A percentile compares a stretch with the other conserved stretches of the same genome.
Evolutionary conservation across 2,113 vertebrate species (phyloP).

Genomic region (Dryoscopus gambensis): DNA sequence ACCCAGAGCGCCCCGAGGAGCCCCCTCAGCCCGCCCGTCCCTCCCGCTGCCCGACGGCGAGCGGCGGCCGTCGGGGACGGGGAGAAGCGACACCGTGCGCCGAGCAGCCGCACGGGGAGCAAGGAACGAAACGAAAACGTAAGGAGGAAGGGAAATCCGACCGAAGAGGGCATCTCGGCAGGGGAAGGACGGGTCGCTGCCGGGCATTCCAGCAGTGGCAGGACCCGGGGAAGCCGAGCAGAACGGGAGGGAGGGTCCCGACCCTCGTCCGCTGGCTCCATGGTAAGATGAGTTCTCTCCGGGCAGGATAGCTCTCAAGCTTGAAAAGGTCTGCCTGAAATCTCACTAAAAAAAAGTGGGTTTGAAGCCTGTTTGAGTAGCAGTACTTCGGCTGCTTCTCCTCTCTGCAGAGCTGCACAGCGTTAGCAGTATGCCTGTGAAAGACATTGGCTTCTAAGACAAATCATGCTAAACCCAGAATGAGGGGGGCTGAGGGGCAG

Average conservation of each 20-base stretch:
- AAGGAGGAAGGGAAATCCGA: not conserved
- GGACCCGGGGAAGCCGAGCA: not conserved
- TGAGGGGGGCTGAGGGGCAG: rapidly evolving
- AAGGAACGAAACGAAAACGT: not conserved
- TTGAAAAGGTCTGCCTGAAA: not conserved
- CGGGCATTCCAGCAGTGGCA: too few species aligned
- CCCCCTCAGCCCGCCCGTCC: not conserved
- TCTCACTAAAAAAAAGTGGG: too few species aligned
- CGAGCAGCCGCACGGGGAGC: not conserved
- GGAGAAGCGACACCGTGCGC: too few species aligned
- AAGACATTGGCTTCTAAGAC: not conserved
- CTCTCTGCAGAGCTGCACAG: not conserved
- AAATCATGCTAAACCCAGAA: not conserved
- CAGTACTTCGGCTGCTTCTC: not conserved
- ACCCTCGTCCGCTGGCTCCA: not conserved
- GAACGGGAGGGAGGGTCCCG: too few species aligned
- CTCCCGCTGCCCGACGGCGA: not conserved
- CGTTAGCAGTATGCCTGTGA: not conserved
- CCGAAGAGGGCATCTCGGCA: not conserved
- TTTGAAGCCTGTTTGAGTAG: not conserved
- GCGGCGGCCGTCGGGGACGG: not conserved
- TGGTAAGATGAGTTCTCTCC: not conserved
- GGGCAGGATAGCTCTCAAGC: not conserved
- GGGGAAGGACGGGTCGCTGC: not conserved
- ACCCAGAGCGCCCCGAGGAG: not conserved